phyloP scores from a whole-genome alignment of 1,140 invertebrate genomes.

The Aethina tumida region DNA sequence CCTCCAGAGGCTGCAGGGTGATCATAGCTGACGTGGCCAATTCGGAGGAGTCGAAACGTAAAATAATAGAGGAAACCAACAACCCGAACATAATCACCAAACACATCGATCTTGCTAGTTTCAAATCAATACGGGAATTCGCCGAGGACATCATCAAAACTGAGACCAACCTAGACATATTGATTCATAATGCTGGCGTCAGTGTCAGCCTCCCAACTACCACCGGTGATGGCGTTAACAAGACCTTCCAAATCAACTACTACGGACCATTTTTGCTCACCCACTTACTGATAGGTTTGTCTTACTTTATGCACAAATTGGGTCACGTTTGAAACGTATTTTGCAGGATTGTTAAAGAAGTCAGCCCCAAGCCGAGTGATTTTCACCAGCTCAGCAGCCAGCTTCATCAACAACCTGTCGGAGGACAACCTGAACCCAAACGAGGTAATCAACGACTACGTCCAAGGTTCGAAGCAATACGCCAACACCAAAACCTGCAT shows the following conservation, averaged over 20 bases:
- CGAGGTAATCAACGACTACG: conserved; percentile 13
- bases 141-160: conserved; percentile 2
- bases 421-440: conserved; percentile 24
- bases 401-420: conserved; percentile 22
- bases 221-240: background rate
- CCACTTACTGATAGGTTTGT: background rate
- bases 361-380: conserved; percentile 1
- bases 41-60: background rate
- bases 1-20: conserved; percentile 17
- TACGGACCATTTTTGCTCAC: conserved; percentile 13
- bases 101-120: background rate
- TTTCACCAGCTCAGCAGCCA: conserved; percentile 11
- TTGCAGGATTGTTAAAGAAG: conserved; percentile 7
- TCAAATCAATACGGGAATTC: background rate
- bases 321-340: background rate
- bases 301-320: background rate
- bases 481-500: conserved; percentile 31
- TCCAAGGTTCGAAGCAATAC: conserved; percentile 22
- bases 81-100: conserved; percentile 3
- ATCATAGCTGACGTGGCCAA: conserved; percentile 14
- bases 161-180: background rate
- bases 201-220: conserved; percentile 11
- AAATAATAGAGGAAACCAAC: conserved; percentile 4
- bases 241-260: conserved; percentile 4
- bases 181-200: background rate